These are phyloP conservation scores for Phylloscopus trochiloides DNA, from an alignment of 2,113 vertebrate genomes.

Conservation along the genomic window DNA sequence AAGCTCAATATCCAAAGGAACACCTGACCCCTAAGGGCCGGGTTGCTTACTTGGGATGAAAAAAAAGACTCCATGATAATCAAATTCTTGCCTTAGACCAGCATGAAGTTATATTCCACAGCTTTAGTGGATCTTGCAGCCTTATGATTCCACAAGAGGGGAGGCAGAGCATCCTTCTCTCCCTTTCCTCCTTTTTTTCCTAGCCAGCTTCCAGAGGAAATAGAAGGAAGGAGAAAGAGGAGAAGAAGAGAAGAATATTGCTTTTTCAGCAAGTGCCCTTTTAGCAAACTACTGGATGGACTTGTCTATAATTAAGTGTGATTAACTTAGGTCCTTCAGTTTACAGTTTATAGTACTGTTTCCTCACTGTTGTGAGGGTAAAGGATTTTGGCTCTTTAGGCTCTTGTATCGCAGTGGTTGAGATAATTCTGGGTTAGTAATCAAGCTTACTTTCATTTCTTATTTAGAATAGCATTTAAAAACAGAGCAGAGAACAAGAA, in stretches of 20 bases:
- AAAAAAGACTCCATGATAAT: neutral
- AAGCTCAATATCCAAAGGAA: neutral
- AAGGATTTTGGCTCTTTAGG: neutral
- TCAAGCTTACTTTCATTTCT: neutral
- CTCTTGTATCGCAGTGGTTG: neutral
- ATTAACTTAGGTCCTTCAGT: neutral
- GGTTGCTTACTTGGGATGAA: neutral
- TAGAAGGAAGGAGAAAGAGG: neutral
- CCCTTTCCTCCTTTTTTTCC: neutral
- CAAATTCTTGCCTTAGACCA: neutral
- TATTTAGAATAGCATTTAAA: neutral
- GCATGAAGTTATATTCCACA: neutral
- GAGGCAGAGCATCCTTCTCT: neutral
- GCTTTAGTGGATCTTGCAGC: neutral
- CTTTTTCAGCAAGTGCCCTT: neutral
- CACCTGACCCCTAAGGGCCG: neutral
- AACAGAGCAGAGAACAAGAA: neutral
- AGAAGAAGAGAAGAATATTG: neutral
- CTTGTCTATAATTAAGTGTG: neutral
- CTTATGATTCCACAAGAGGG: neutral
- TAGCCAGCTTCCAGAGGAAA: neutral
- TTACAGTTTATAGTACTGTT: neutral
- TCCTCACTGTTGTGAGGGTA: neutral
- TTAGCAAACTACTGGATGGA: neutral
- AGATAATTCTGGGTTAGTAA: neutral